These are phyloP conservation scores for Glaucopsyche alexis DNA, from an alignment of 2,888 invertebrate species.

Conservation along the genomic window DNA sequence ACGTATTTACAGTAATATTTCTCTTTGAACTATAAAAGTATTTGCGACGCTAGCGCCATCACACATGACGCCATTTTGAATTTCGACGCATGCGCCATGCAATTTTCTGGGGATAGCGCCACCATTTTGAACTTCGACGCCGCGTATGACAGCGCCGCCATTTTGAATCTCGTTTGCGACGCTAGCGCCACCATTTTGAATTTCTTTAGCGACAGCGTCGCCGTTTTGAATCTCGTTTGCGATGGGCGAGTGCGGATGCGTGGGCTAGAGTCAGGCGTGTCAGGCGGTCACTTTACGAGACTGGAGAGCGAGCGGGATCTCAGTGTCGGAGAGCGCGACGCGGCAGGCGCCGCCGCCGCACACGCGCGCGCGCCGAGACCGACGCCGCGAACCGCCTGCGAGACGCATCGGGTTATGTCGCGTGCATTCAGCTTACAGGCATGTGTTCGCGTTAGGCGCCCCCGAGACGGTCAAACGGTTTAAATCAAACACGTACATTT, in stretches of 20 bases:
- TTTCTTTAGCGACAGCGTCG: background rate
- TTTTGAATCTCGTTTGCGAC: background rate
- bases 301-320: constrained; percentile 78
- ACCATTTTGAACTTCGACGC: background rate
- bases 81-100: background rate
- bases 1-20: constrained; percentile 6
- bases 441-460: constrained; percentile 36
- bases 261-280: constrained; percentile 46
- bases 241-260: constrained; percentile 36
- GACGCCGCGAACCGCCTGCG: constrained; percentile 72
- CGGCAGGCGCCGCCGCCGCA: constrained; percentile 52
- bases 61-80: background rate
- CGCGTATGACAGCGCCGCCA: background rate
- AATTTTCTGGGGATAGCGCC: background rate
- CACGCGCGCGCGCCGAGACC: constrained; percentile 74
- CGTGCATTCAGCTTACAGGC: constrained; percentile 16
- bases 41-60: constrained; percentile 7
- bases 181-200: constrained; percentile 8
- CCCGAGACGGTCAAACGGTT: background rate
- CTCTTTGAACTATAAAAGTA: background rate
- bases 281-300: constrained; percentile 78
- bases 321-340: constrained; percentile 74
- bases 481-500: background rate
- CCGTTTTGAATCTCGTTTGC: background rate
- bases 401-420: constrained; percentile 30